phyloP scores from a whole-genome alignment of 1,140 invertebrate genomes.

The Drosophila erecta region DNA sequence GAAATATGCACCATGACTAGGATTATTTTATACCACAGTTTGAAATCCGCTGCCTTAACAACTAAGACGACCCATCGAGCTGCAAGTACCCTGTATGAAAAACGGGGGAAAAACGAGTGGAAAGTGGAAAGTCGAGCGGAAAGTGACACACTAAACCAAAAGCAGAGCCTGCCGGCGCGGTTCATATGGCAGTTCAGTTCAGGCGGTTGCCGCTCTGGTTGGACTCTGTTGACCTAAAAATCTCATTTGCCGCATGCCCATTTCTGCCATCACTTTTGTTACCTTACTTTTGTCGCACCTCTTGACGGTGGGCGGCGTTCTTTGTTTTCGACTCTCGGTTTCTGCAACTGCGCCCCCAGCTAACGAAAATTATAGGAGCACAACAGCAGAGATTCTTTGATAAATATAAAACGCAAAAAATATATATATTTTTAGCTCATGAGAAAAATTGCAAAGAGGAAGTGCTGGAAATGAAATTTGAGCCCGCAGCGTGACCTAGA shows the following conservation, averaged over 20 bases:
- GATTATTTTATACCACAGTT: not conserved
- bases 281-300: conserved; percentile 55
- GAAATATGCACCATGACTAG: too few relatives aligned
- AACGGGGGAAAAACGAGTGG: conserved; percentile 31
- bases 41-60: too few relatives aligned
- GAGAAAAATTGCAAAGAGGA: conserved; percentile 23
- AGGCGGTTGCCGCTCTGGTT: conserved; percentile 46
- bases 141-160: conserved; percentile 66
- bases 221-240: conserved; percentile 83
- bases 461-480: conserved; percentile 70
- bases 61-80: not conserved
- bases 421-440: conserved; percentile 20
- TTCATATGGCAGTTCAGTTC: conserved; percentile 47
- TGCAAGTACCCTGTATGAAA: conserved; percentile 13
- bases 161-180: conserved; percentile 26
- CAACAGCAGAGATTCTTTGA: conserved; percentile 56
- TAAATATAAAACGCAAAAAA: conserved; percentile 42
- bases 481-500: conserved; percentile 59
- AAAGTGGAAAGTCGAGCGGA: conserved; percentile 56
- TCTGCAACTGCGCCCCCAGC: conserved; percentile 50
- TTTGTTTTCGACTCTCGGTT: conserved; percentile 60
- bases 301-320: conserved; percentile 21
- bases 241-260: conserved; percentile 80
- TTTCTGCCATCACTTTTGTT: conserved; percentile 74
- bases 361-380: conserved; percentile 37